These are phyloP conservation scores for Semnornis frantzii DNA, from an alignment of 2,113 vertebrate genomes.

Conservation along the genomic window DNA sequence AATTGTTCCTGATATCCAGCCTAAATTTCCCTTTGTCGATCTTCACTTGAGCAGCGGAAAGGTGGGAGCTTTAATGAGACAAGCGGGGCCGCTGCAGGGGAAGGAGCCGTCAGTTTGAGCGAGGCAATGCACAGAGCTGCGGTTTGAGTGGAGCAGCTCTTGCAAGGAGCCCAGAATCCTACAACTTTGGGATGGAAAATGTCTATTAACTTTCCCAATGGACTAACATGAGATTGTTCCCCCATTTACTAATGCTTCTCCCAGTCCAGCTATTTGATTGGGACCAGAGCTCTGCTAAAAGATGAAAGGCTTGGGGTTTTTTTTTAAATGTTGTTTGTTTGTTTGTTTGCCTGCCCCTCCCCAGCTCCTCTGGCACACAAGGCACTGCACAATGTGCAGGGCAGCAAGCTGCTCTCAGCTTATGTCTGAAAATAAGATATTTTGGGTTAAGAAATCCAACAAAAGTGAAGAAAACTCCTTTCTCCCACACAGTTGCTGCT, in stretches of 20 bases:
- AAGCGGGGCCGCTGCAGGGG: slow-evolving; percentile 37
- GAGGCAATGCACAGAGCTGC: slow-evolving; percentile 45
- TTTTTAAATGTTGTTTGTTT: no score
- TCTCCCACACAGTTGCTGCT: not conserved
- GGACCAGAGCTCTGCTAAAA: slow-evolving; percentile 50
- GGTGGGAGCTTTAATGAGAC: slow-evolving; percentile 67
- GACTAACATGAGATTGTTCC: slow-evolving; percentile 23
- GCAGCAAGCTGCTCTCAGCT: not conserved
- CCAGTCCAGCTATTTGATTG: slow-evolving; percentile 55
- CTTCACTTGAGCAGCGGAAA: slow-evolving; percentile 62
- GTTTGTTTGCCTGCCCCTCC: no score
- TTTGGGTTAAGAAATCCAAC: not conserved
- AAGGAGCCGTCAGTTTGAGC: slow-evolving; percentile 62
- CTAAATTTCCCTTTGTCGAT: slow-evolving; percentile 60
- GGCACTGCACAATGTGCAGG: accelerated
- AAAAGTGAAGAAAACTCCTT: not conserved
- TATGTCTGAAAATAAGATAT: not conserved
- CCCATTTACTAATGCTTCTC: slow-evolving; percentile 52
- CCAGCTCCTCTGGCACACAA: not conserved
- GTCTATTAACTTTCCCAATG: slow-evolving; percentile 39
- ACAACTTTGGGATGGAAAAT: slow-evolving; percentile 51
- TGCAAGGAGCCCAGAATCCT: slow-evolving; percentile 5
- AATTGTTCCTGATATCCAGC: slow-evolving; percentile 56
- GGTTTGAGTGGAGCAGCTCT: slow-evolving; percentile 25
- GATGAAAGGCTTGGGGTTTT: not conserved